phyloP scores from a whole-genome alignment of 2,113 vertebrate species.

The Nycticorax nycticorax region DNA sequence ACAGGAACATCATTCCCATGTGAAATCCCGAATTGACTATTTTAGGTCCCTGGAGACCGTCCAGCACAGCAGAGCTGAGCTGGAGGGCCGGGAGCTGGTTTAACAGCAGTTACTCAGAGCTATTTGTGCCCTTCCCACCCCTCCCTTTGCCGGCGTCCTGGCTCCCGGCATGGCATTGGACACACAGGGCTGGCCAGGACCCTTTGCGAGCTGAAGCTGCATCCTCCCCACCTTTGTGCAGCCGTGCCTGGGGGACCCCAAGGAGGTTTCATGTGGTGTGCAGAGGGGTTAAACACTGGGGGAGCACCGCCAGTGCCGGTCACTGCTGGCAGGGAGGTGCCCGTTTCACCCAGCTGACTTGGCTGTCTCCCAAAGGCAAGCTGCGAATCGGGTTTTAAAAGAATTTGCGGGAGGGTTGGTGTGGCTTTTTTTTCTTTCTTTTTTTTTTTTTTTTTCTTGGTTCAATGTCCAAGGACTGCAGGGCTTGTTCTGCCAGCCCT shows the following conservation, averaged over 20 bases:
- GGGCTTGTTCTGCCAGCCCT: slow-evolving; percentile 45
- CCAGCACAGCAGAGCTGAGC: not conserved
- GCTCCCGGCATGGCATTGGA: accelerated
- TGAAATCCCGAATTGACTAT: slow-evolving; percentile 14
- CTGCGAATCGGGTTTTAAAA: not conserved
- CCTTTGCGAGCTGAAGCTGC: not conserved
- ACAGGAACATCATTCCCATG: slow-evolving; percentile 1
- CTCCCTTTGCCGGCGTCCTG: accelerated
- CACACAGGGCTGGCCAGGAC: not conserved
- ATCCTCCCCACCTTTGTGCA: not conserved
- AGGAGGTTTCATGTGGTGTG: accelerated
- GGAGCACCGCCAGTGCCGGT: accelerated
- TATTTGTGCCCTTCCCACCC: not conserved
- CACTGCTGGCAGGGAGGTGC: not conserved
- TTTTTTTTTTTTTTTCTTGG: not conserved
- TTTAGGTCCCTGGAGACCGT: slow-evolving; percentile 30
- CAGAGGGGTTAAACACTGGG: not conserved
- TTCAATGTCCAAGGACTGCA: slow-evolving; percentile 54
- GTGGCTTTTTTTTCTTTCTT: not conserved
- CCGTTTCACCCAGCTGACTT: slow-evolving; percentile 54
- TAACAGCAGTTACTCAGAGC: not conserved
- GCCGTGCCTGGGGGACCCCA: accelerated
- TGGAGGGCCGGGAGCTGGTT: not conserved
- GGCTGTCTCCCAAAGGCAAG: slow-evolving; percentile 17
- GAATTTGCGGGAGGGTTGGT: slow-evolving; percentile 3